phyloP scores from a whole-genome alignment of 2,888 invertebrate genomes.

The Pantelozetes paolii region DNA sequence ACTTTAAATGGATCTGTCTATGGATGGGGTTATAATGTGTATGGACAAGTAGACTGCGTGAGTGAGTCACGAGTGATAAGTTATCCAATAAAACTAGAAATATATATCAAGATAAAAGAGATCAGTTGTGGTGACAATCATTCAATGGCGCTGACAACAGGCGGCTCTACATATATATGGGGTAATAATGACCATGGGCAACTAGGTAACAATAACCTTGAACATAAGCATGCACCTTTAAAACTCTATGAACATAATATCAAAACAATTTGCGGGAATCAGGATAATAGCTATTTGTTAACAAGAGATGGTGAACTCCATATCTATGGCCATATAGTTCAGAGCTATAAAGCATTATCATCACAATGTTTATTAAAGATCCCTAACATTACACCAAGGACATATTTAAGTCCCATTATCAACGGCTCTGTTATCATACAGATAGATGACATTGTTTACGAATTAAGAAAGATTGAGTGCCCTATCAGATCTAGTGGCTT shows the following conservation, averaged over 20 bases:
- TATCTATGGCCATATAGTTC: not conserved
- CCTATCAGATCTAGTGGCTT: not conserved
- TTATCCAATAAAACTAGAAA: not conserved
- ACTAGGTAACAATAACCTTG: conserved; percentile 55
- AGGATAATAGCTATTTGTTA: not conserved
- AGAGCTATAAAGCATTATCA: not conserved
- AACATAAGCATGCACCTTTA: not conserved
- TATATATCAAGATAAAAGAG: not conserved
- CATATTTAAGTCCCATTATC: not conserved
- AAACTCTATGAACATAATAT: not conserved
- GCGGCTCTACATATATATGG: conserved; percentile 63
- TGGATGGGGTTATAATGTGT: not conserved
- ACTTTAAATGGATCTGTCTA: not conserved
- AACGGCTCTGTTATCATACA: not conserved
- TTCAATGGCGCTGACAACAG: conserved; percentile 52
- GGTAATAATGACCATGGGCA: conserved; percentile 65
- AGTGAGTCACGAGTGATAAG: not conserved
- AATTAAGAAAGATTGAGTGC: not conserved
- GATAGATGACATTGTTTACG: not conserved
- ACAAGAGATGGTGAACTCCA: not conserved
- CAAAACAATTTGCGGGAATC: not conserved
- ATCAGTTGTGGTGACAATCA: conserved; percentile 48
- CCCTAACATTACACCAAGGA: not conserved
- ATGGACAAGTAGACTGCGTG: not conserved
- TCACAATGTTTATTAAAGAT: not conserved